Conservation (phyloP, 2,797 vertebrate genomes). For the Pangasius sanitwongsei region DNA sequence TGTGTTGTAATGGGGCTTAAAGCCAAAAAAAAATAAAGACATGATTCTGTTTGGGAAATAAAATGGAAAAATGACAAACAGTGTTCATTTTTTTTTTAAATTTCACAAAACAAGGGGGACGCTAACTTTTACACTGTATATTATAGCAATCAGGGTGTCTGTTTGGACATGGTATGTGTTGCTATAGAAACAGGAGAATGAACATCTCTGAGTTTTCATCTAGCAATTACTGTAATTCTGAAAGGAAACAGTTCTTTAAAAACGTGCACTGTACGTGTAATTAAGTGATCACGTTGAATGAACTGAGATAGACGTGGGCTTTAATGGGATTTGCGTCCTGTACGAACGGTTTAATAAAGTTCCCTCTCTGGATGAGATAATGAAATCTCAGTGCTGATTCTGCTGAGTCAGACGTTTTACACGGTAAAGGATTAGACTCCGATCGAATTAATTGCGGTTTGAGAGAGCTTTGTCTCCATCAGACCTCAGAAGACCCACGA, state of each 20-base stretch:
- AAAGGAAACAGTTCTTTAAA: neutral
- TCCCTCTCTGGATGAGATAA: slow-evolving; percentile 54
- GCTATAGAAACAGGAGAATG: neutral
- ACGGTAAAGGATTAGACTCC: slow-evolving; percentile 72
- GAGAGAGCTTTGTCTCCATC: slow-evolving; percentile 66
- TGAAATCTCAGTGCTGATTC: slow-evolving; percentile 71
- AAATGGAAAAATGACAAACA: no score
- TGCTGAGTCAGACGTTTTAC: slow-evolving; percentile 70
- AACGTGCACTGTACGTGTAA: slow-evolving; percentile 15
- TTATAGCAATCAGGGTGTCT: neutral
- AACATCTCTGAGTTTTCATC: neutral
- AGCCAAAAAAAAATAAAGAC: neutral
- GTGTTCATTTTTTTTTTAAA: neutral
- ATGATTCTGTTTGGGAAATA: neutral
- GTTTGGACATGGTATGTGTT: neutral
- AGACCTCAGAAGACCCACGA: slow-evolving; percentile 64
- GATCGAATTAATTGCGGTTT: slow-evolving; percentile 77
- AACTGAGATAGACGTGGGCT: slow-evolving; percentile 9
- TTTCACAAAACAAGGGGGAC: neutral
- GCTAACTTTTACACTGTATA: neutral
- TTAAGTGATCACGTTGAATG: slow-evolving; percentile 29
- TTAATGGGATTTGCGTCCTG: slow-evolving; percentile 37
- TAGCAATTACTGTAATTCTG: neutral
- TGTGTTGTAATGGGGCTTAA: neutral
- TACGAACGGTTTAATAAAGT: slow-evolving; percentile 25